A percentile compares a stretch with the other conserved stretches of the same genome.
phyloP scores from a whole-genome alignment of 2,888 invertebrate species.

The Torymus aiolomorphi region DNA sequence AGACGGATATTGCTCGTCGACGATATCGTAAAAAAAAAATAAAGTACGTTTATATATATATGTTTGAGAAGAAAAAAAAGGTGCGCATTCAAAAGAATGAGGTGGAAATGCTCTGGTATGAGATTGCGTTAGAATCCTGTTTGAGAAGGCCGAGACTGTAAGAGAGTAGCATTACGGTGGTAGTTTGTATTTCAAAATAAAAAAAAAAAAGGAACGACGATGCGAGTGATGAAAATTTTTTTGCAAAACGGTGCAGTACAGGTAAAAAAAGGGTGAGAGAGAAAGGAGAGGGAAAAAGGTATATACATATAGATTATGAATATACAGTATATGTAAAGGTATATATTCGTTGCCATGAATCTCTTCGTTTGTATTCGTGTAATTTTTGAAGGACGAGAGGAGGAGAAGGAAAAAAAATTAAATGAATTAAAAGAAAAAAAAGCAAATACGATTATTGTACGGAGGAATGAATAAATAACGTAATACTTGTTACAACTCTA shows the following conservation, averaged over 20 bases:
- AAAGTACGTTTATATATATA: conserved; percentile 37
- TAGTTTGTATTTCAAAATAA: conserved; percentile 38
- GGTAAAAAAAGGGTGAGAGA: conserved; percentile 12
- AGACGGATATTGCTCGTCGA: conserved; percentile 2
- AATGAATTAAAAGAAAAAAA: conserved; percentile 14
- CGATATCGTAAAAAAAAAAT: conserved; percentile 15
- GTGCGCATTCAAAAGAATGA: conserved; percentile 24
- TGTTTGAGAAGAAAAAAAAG: conserved; percentile 23
- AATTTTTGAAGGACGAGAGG: conserved; percentile 57
- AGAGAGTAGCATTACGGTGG: conserved; percentile 23
- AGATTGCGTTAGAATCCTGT: conserved; percentile 42
- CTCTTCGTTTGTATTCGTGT: conserved; percentile 61
- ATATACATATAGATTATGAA: conserved; percentile 57
- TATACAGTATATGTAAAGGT: conserved; percentile 57
- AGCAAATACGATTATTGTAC: conserved; percentile 58
- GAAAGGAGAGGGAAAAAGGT: conserved; percentile 43
- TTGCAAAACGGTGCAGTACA: conserved; percentile 19
- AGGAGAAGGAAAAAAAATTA: conserved; percentile 16
- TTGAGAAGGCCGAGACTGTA: conserved; percentile 42
- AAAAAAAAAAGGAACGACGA: conserved; percentile 8
- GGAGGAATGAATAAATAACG: conserved; percentile 55
- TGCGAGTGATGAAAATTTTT: background rate
- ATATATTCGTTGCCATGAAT: conserved; percentile 57
- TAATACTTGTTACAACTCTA: conserved; percentile 64
- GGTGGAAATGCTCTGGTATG: conserved; percentile 32